These are phyloP conservation scores for Limnephilus lunatus DNA, from an alignment of 2,888 invertebrate genomes.

Conservation along the genomic window DNA sequence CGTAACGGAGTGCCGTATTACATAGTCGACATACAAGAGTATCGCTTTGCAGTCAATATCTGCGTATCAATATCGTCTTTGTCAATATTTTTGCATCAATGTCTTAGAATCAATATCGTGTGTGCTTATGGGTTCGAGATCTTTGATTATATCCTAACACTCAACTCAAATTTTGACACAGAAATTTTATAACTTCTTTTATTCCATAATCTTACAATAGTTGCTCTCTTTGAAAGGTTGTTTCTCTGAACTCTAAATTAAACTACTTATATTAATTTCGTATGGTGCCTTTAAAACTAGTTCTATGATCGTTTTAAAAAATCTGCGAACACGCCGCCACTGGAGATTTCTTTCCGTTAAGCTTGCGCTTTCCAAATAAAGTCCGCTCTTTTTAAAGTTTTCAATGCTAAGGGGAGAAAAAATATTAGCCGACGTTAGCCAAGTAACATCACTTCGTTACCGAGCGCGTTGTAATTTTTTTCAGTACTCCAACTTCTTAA, in stretches of 20 bases:
- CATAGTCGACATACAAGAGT: too few species aligned
- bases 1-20: too few species aligned
- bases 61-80: too few species aligned
- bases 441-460: constrained; percentile 60
- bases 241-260: not conserved
- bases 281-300: not conserved
- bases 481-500: constrained; percentile 48
- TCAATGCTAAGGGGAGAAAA: constrained; percentile 53
- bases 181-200: too few species aligned
- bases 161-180: too few species aligned
- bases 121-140: too few species aligned
- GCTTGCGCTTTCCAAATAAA: constrained; percentile 58
- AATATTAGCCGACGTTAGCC: constrained; percentile 53
- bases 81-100: too few species aligned
- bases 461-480: constrained; percentile 53
- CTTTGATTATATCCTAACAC: too few species aligned
- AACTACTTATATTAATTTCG: not conserved
- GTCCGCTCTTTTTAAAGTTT: constrained; percentile 57
- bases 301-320: too few species aligned
- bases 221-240: not conserved
- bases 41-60: too few species aligned
- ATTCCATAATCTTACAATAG: not conserved
- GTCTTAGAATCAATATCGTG: too few species aligned
- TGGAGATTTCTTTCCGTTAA: constrained; percentile 46
- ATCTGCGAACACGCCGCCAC: constrained; percentile 8